Evolutionary conservation across 2,113 vertebrate genomes (phyloP).

Genomic region (Elachura formosa): DNA sequence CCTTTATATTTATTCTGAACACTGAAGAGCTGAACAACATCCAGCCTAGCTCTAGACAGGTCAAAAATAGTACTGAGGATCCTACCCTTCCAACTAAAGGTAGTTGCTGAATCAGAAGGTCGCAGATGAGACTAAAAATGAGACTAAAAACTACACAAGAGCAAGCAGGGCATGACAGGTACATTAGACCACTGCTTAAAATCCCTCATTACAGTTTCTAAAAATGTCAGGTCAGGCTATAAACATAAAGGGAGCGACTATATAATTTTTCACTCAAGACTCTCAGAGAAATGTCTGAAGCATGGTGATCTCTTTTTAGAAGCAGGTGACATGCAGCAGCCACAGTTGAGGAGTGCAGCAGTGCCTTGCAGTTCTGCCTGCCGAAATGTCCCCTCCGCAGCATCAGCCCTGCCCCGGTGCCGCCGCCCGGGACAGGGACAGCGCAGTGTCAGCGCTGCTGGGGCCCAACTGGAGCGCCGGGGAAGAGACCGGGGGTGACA

Average conservation of each 20-base stretch:
- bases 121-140: background rate
- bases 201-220: background rate
- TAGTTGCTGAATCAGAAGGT: background rate
- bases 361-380: too few species aligned
- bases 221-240: background rate
- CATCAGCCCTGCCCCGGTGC: rapidly evolving
- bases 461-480: rapidly evolving
- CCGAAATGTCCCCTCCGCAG: rapidly evolving
- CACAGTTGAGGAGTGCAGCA: rapidly evolving
- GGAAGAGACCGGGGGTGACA: background rate
- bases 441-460: rapidly evolving
- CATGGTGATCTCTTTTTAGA: background rate
- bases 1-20: background rate
- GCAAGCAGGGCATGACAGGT: background rate
- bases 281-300: background rate
- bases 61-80: background rate
- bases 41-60: background rate
- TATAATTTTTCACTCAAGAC: background rate
- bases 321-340: rapidly evolving
- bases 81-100: background rate
- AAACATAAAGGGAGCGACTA: background rate
- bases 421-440: rapidly evolving
- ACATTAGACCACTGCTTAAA: background rate
- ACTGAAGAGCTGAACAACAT: background rate
- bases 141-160: background rate